These are phyloP conservation scores for Archilochus colubris DNA, from an alignment of 2,113 vertebrate genomes.

Conservation along the genomic window DNA sequence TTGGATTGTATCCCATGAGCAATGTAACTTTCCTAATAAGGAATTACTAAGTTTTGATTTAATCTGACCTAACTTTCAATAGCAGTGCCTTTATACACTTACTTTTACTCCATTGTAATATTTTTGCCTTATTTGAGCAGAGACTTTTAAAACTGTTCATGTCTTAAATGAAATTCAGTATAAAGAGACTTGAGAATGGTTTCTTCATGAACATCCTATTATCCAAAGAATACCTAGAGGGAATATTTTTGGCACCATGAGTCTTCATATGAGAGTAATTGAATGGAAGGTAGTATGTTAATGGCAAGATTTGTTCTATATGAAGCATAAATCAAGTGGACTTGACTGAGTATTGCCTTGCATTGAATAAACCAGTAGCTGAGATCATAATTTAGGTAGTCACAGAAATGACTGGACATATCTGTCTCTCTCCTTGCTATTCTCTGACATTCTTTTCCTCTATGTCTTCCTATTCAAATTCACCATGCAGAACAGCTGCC, in stretches of 20 bases:
- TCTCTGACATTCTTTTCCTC: not conserved
- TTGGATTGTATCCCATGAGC: not conserved
- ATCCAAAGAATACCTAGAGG: not conserved
- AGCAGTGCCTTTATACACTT: not conserved
- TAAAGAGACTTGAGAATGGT: not conserved
- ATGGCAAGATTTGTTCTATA: not conserved
- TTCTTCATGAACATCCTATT: not conserved
- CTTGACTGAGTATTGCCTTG: not conserved
- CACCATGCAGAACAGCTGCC: conserved; percentile 17
- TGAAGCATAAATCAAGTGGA: not conserved
- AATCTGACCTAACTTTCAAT: not conserved
- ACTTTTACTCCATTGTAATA: not conserved
- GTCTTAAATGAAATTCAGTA: not conserved
- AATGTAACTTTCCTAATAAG: not conserved
- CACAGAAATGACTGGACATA: not conserved
- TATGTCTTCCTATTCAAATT: conserved; percentile 37
- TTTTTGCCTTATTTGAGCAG: not conserved
- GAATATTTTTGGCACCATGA: not conserved
- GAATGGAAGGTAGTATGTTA: not conserved
- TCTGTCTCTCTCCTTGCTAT: not conserved
- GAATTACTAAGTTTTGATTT: not conserved
- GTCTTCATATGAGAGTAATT: not conserved
- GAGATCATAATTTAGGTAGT: not conserved
- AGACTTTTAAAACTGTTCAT: not conserved
- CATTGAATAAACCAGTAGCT: not conserved